Evolutionary conservation across 2,888 invertebrate genomes (phyloP).

Genomic region (Gnatocerus cornutus): DNA sequence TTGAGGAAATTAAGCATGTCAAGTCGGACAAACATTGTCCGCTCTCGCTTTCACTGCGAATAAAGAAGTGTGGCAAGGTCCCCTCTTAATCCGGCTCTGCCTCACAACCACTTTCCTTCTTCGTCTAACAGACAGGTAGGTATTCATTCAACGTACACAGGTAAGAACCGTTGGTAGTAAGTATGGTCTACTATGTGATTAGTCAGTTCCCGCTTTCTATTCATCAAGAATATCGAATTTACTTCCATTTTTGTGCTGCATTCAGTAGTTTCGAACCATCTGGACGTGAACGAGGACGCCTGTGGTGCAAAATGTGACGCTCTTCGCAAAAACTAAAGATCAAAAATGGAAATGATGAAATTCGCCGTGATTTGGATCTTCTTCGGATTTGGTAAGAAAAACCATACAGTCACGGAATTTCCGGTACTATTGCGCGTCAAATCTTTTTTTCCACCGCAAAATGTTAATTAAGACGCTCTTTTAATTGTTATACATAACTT

Average conservation of each 20-base stretch:
- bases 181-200: constrained; percentile 54
- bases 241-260: constrained; percentile 21
- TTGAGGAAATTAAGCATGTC: too few relatives aligned
- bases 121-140: constrained; percentile 51
- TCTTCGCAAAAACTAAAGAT: background rate
- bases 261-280: constrained; percentile 43
- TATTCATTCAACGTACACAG: constrained; percentile 57
- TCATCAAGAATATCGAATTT: constrained; percentile 47
- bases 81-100: constrained; percentile 41
- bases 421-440: background rate
- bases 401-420: background rate
- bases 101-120: constrained; percentile 51
- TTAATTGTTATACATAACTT: background rate
- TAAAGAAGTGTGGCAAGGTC: constrained; percentile 32
- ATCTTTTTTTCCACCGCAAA: background rate
- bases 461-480: background rate
- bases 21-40: too few relatives aligned
- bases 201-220: constrained; percentile 62
- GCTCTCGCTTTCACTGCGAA: background rate
- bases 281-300: constrained; percentile 22
- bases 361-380: constrained; percentile 30
- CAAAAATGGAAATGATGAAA: constrained; percentile 42
- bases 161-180: constrained; percentile 60
- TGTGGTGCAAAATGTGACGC: constrained; percentile 43
- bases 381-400: constrained; percentile 44